Evolutionary conservation across 2,888 invertebrate species (phyloP).

Genomic region (Lissocephala sabroskyi): DNA sequence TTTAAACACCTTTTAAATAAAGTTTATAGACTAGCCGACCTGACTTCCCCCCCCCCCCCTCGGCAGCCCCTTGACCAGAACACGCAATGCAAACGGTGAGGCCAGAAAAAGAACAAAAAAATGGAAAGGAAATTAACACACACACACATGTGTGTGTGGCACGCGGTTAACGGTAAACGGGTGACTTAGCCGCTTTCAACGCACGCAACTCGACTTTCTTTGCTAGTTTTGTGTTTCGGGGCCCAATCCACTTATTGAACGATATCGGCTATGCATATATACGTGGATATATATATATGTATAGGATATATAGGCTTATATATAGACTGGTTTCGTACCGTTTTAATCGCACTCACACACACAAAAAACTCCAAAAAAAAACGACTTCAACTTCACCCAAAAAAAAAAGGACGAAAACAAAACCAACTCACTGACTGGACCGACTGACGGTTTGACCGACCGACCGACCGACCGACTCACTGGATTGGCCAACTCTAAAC

Average conservation of each 20-base stretch:
- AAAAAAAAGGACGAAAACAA: neutral
- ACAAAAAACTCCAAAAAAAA: conserved; percentile 2
- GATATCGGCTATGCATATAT: neutral
- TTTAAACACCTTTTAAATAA: conserved; percentile 43
- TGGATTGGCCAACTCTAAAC: no score
- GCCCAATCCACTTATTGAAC: neutral
- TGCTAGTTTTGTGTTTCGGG: no score
- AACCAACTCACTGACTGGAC: conserved; percentile 5
- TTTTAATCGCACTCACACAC: neutral
- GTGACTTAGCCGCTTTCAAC: no score
- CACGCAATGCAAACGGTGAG: no score
- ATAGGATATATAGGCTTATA: neutral
- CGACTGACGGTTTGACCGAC: no score
- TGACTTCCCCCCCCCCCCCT: conserved; percentile 22
- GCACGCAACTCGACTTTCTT: no score
- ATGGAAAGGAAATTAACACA: no score
- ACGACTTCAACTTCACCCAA: neutral
- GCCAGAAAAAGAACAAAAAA: no score
- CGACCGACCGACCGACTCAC: no score
- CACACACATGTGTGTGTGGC: no score
- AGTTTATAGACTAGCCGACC: conserved; percentile 14
- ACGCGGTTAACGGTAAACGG: no score
- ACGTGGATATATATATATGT: neutral
- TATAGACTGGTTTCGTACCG: neutral
- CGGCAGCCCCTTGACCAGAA: neutral